Conservation (phyloP, 2,113 vertebrate genomes). For the Corythaeola cristata region DNA sequence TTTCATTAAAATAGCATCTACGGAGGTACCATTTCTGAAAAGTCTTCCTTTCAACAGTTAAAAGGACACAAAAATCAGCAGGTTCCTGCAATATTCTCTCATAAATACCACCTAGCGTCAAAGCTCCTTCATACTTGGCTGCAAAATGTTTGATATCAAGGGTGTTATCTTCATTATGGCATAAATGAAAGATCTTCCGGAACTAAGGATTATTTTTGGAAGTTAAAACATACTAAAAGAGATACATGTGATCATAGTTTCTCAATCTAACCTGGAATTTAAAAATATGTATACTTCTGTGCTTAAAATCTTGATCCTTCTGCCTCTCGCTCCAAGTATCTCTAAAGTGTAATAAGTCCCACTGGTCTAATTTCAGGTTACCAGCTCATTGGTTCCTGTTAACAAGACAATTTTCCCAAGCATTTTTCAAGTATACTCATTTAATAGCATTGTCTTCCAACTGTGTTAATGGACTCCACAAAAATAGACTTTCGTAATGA, state of each 20-base stretch:
- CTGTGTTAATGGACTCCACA: slow-evolving; percentile 2
- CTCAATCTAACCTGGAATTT: background rate
- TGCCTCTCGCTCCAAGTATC: background rate
- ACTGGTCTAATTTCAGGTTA: slow-evolving; percentile 29
- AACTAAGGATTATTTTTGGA: background rate
- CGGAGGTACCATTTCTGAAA: background rate
- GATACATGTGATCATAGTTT: background rate
- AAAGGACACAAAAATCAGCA: background rate
- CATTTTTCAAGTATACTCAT: background rate
- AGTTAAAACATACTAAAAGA: background rate
- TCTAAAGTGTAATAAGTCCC: background rate
- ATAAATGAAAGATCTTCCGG: background rate
- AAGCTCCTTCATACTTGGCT: background rate
- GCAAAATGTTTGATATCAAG: background rate
- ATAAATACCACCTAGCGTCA: background rate
- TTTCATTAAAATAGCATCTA: background rate
- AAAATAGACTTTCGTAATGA: background rate
- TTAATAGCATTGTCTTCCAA: slow-evolving; percentile 41
- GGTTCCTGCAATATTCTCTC: background rate
- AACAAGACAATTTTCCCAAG: slow-evolving; percentile 34
- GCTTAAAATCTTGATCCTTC: background rate
- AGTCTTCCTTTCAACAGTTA: background rate
- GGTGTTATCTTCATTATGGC: background rate
- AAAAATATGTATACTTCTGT: background rate
- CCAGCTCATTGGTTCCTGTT: slow-evolving; percentile 24